Percentiles rank a stretch among this genome's conserved stretches.
Conservation (phyloP, 2,797 vertebrate genomes). For the Macrochelys suwanniensis region DNA sequence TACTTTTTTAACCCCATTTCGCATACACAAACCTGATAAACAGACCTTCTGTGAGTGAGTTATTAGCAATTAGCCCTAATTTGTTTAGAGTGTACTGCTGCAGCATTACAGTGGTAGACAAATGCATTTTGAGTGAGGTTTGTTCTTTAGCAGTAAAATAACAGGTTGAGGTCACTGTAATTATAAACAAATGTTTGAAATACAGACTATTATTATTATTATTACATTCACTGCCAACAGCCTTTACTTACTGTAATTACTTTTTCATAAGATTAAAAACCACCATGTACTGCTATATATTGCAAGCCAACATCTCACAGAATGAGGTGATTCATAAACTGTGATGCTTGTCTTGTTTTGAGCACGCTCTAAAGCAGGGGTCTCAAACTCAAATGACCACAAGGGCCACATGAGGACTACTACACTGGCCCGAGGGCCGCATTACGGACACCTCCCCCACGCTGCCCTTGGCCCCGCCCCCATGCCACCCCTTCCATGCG, state of each 20-base stretch:
- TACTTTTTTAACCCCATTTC: constrained; percentile 70
- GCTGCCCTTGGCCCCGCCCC: no score
- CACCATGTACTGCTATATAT: constrained; percentile 53
- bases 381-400: no score
- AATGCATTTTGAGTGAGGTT: constrained; percentile 57
- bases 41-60: constrained; percentile 54
- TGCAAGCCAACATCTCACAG: constrained; percentile 40
- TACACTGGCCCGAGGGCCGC: no score
- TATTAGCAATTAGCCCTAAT: constrained; percentile 72
- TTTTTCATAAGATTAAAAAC: constrained; percentile 57
- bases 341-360: constrained; percentile 16
- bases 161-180: constrained; percentile 57
- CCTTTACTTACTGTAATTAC: constrained; percentile 74
- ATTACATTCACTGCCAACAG: constrained; percentile 68
- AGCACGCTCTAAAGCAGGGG: background rate
- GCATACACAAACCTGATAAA: constrained; percentile 62
- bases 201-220: constrained; percentile 57
- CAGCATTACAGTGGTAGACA: constrained; percentile 48
- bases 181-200: constrained; percentile 60
- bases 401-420: no score
- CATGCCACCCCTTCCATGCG: no score
- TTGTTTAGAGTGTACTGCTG: constrained; percentile 39
- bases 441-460: no score
- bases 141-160: constrained; percentile 66
- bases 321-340: constrained; percentile 48